Percentiles rank a stretch among this genome's conserved stretches.
These are phyloP conservation scores for Ictidomys tridecemlineatus DNA, from an alignment of 2,113 vertebrate genomes.

Conservation along the genomic window DNA sequence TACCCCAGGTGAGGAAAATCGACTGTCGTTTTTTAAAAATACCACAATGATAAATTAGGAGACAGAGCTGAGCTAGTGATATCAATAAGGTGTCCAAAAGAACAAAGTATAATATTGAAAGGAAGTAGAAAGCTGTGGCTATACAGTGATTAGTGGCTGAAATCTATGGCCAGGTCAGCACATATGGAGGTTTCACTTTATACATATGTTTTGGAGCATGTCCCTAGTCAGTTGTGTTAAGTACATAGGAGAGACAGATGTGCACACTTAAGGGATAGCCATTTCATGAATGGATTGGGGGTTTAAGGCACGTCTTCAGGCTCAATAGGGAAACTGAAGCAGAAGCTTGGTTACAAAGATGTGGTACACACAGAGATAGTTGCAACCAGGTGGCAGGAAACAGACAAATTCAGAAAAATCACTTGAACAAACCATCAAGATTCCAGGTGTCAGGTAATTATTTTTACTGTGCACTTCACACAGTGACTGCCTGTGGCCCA, in stretches of 20 bases:
- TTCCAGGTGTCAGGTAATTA: not conserved
- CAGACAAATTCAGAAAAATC: not conserved
- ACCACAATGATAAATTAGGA: not conserved
- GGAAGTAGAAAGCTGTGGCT: not conserved
- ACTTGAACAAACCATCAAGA: not conserved
- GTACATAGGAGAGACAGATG: not conserved
- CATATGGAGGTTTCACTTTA: not conserved
- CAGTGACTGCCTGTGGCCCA: not conserved
- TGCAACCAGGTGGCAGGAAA: not conserved
- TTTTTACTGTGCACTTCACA: not conserved
- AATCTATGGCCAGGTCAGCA: not conserved
- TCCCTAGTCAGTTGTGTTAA: not conserved
- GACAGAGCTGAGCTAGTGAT: not conserved
- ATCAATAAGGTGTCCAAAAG: not conserved
- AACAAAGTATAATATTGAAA: not conserved
- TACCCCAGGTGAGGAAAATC: accelerated
- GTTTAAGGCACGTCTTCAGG: not conserved
- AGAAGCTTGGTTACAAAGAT: not conserved
- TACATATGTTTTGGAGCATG: not conserved
- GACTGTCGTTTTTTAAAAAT: not conserved
- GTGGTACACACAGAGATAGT: not conserved
- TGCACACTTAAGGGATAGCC: not conserved
- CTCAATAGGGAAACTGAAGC: not conserved
- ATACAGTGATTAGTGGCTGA: not conserved
- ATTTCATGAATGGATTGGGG: not conserved